These are phyloP conservation scores for Amblyteles armatorius DNA, from an alignment of 2,888 invertebrate genomes.

Conservation along the genomic window DNA sequence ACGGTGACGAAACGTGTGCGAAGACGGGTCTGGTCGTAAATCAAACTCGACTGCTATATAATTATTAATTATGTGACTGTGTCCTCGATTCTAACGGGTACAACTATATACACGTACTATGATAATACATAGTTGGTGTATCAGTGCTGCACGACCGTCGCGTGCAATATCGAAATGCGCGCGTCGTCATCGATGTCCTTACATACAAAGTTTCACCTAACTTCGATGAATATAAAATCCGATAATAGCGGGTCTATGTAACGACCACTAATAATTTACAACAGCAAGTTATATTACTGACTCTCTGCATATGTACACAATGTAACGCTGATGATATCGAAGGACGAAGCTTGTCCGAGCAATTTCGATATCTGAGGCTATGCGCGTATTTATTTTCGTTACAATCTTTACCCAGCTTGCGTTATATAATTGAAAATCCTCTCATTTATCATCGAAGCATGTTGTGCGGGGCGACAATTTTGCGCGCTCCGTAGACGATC, in stretches of 20 bases:
- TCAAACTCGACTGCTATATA: conserved; percentile 55
- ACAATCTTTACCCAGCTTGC: conserved; percentile 14
- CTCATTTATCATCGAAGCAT: conserved; percentile 34
- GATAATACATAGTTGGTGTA: conserved; percentile 35
- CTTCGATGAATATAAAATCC: conserved; percentile 56
- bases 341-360: not conserved
- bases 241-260: conserved; percentile 58
- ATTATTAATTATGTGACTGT: conserved; percentile 54
- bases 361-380: not conserved
- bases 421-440: conserved; percentile 8
- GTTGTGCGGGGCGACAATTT: not conserved
- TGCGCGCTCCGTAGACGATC: conserved; percentile 10
- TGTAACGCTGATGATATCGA: not conserved
- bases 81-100: conserved; percentile 60
- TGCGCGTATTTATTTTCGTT: conserved; percentile 1
- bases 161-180: conserved; percentile 10
- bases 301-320: not conserved
- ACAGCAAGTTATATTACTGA: not conserved
- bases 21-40: conserved; percentile 51
- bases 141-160: not conserved
- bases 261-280: conserved; percentile 39
- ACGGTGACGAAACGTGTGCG: conserved; percentile 38
- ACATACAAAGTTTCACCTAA: conserved; percentile 43
- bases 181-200: not conserved
- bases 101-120: not conserved